These are phyloP conservation scores for Drosophila mulleri DNA, from an alignment of 2,888 invertebrate species.

Conservation along the genomic window DNA sequence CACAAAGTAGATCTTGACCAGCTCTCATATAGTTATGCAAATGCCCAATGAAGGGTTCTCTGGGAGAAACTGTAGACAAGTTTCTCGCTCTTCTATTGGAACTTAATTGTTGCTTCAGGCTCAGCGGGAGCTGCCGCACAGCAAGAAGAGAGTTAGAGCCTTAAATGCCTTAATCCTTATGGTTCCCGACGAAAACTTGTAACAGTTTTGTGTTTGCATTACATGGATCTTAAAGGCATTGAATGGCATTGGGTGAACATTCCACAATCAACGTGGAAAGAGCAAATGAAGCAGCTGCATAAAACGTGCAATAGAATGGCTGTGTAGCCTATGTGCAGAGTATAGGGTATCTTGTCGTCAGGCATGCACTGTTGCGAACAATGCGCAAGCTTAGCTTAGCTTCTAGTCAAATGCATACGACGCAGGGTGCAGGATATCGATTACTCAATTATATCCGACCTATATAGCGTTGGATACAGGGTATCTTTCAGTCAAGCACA, in stretches of 20 bases:
- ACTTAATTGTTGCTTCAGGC: background rate
- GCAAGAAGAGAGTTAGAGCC: background rate
- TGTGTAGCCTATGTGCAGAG: too few species aligned
- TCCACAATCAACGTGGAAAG: too few species aligned
- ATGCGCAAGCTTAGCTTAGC: too few species aligned
- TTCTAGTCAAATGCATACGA: background rate
- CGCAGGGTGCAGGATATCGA: background rate
- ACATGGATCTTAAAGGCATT: background rate
- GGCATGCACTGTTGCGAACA: background rate
- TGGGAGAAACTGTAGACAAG: conserved; percentile 29
- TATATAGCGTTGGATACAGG: background rate
- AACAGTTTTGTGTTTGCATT: background rate
- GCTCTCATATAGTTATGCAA: conserved; percentile 1
- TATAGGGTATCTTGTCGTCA: background rate
- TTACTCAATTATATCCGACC: background rate
- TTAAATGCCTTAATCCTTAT: background rate
- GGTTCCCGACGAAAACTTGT: background rate
- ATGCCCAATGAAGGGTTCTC: background rate
- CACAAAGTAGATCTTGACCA: conserved; percentile 6
- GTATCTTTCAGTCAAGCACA: background rate
- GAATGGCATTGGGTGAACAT: too few species aligned
- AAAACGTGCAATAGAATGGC: background rate
- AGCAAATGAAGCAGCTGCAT: background rate
- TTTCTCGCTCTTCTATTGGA: background rate
- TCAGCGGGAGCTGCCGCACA: background rate